Base-by-base conservation (phyloP, 92 coral and sea anemone genomes). In the Palythoa heliodiscus region DNA sequence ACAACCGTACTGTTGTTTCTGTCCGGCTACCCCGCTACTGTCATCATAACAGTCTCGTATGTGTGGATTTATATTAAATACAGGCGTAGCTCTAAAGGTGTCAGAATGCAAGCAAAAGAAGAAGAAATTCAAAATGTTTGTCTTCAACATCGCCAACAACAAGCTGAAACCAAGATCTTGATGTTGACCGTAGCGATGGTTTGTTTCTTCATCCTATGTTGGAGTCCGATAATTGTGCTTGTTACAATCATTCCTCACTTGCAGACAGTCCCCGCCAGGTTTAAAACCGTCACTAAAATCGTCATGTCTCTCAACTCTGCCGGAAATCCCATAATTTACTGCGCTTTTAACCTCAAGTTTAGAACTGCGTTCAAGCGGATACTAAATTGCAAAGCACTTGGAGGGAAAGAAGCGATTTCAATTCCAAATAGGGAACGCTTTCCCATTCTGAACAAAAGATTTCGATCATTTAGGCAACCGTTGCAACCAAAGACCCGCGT, bases 301-400 rank as follows among this genome's bases (percentile, higher is more conserved):
- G 70, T 80, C 13, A 67, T 64, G 73, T 80, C 73, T 66, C 63
- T 66, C n/a, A 80, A 80, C 72, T 80, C 74, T 20, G 72, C 84
- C 19, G 84, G 84, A 17, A 80, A 80, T 25, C 75, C 84, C 12
- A 66, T 80, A 70, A 80, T 80, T 80, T 80, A 80, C 84, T 80
- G 84, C 43, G 72, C 60, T 22, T 52, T 66, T 13, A 66, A 66
- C 84, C 43, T 22, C 13, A 70, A 58, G 39, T 80, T 80, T 52
- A 80, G 74, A 80, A 23, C 48, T 35, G 84, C 84, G 3, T 66
- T 80, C 58, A 66, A 15, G 43, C 73, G 74, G 39, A 48, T 80
- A 9, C 38, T 80, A 20, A 64, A 43, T 11, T 63, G 50, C 73
- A 52, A 50, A 11, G 14, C 8, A 15, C 7, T 22, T 15, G 47